phyloP scores from a whole-genome alignment of 2,888 invertebrate species.

The Cyclophora albipunctata region DNA sequence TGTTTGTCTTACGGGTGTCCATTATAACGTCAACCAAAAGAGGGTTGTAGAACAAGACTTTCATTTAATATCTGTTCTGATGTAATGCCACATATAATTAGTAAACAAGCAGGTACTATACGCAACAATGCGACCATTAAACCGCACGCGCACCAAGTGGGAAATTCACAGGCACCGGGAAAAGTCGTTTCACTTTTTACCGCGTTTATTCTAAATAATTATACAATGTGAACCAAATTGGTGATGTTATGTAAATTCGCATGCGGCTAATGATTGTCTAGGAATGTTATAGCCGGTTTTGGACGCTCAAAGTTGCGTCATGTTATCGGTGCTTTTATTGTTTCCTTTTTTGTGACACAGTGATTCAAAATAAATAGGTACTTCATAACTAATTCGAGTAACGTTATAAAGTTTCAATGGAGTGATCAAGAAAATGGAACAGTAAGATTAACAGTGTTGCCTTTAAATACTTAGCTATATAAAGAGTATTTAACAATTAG shows the following conservation, averaged over 20 bases:
- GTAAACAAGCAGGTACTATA: conserved; percentile 2
- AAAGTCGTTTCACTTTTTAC: conserved; percentile 33
- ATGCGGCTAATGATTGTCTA: not conserved
- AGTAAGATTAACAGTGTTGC: too few species aligned
- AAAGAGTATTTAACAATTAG: too few species aligned
- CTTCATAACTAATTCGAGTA: too few species aligned
- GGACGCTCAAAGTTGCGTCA: too few species aligned
- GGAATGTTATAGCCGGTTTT: not conserved
- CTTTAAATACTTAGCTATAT: too few species aligned
- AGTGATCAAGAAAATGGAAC: too few species aligned
- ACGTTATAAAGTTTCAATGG: too few species aligned
- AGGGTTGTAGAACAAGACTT: conserved; percentile 1
- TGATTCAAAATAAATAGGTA: too few species aligned
- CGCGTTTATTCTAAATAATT: conserved; percentile 27
- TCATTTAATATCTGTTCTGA: conserved; percentile 1
- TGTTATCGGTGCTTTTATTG: too few species aligned
- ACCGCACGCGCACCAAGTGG: conserved; percentile 12
- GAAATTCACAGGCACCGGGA: conserved; percentile 30
- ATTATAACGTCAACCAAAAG: not conserved
- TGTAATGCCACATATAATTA: conserved; percentile 9
- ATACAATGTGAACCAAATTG: not conserved
- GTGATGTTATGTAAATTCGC: not conserved
- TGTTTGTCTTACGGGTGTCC: too few species aligned
- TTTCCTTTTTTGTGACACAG: too few species aligned
- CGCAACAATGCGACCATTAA: conserved; percentile 22